These are phyloP conservation scores for Drosophila kanapiae DNA, from an alignment of 1,140 invertebrate species.

Conservation along the genomic window DNA sequence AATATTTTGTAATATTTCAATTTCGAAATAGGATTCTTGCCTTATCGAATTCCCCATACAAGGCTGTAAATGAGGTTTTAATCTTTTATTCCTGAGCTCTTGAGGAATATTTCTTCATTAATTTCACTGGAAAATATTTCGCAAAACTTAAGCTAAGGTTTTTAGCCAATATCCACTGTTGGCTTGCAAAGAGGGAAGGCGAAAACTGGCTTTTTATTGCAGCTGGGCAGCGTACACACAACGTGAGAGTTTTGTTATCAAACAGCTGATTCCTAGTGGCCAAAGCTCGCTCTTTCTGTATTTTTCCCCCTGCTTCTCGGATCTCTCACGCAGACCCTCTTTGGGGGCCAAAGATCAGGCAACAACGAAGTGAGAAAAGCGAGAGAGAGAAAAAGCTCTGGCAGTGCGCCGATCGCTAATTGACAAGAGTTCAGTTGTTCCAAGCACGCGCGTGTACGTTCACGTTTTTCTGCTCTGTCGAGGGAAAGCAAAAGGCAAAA, in stretches of 20 bases:
- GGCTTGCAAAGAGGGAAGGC: not conserved
- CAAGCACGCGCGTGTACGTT: constrained; percentile 24
- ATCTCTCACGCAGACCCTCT: constrained; percentile 6
- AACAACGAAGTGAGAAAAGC: constrained; percentile 2
- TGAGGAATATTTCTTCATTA: too few relatives aligned
- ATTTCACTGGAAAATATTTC: not conserved
- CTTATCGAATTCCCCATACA: too few relatives aligned
- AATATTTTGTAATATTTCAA: too few relatives aligned
- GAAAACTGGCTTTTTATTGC: constrained; percentile 10
- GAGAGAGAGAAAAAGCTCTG: constrained; percentile 33
- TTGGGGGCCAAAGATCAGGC: constrained; percentile 38
- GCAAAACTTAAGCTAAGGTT: not conserved
- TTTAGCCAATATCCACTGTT: constrained; percentile 18
- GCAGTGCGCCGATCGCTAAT: constrained; percentile 28
- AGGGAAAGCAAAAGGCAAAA: not conserved
- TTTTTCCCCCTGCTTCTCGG: not conserved
- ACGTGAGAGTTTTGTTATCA: constrained; percentile 31
- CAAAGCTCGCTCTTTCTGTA: constrained; percentile 31
- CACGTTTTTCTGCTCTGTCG: not conserved
- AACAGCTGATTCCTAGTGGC: constrained; percentile 38
- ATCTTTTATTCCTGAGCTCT: too few relatives aligned
- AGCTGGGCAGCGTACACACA: not conserved
- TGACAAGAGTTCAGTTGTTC: constrained; percentile 42
- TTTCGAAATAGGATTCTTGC: too few relatives aligned
- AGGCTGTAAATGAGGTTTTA: too few relatives aligned